A percentile compares a stretch with the other conserved stretches of the same genome.
phyloP scores from a whole-genome alignment of 2,797 vertebrate genomes.

The Malurus leucopterus region DNA sequence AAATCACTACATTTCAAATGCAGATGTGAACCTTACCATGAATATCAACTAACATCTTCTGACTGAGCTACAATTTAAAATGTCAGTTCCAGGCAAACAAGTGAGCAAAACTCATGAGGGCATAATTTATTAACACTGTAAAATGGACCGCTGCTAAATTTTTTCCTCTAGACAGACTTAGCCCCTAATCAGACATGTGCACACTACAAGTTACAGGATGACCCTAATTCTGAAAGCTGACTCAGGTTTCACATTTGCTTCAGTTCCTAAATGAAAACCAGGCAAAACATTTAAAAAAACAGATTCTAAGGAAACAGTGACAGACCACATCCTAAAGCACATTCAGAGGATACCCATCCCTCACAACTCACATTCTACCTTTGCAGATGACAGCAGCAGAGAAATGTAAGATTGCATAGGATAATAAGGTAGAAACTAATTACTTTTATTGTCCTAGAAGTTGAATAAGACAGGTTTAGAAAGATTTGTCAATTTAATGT shows the following conservation, averaged over 20 bases:
- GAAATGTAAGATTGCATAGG: not conserved
- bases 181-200: not conserved
- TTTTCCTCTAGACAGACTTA: not conserved
- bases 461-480: not conserved
- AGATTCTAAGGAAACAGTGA: not conserved
- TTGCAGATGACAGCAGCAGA: not conserved
- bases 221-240: not conserved
- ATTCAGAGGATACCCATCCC: not conserved
- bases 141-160: constrained; percentile 6
- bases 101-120: constrained; percentile 14
- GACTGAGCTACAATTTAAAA: constrained; percentile 38
- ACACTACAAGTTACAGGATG: not conserved
- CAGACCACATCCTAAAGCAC: not conserved
- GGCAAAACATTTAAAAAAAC: constrained; percentile 25
- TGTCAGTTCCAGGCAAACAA: constrained; percentile 33
- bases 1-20: constrained; percentile 30
- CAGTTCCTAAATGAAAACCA: not conserved
- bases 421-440: not conserved
- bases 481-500: not conserved
- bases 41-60: constrained; percentile 37
- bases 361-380: not conserved
- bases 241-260: constrained; percentile 3
- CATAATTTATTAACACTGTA: constrained; percentile 21
- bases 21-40: constrained; percentile 2
- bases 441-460: not conserved